A percentile compares a stretch with the other conserved stretches of the same genome.
Conservation (phyloP, 2,888 invertebrate species). For the Ernsta delagoae region DNA sequence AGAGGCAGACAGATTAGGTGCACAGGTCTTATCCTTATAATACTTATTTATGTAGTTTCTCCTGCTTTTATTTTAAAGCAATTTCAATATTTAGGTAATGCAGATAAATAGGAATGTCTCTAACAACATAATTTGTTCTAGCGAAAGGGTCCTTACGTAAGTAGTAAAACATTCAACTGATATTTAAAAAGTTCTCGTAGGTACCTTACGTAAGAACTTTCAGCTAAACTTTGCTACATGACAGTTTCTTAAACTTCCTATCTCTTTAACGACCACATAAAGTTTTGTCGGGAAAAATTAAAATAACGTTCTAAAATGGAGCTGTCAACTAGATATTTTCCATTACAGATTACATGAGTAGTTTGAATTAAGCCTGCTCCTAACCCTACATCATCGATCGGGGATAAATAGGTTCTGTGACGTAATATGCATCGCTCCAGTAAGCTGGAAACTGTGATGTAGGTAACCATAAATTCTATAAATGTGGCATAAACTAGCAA, state of each 20-base stretch:
- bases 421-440: constrained; percentile 2
- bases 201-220: background rate
- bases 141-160: too few relatives aligned
- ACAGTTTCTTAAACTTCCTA: constrained; percentile 8
- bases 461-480: background rate
- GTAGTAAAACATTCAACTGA: background rate
- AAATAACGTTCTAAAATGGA: background rate
- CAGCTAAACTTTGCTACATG: constrained; percentile 2
- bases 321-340: too few relatives aligned
- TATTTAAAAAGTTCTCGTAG: constrained; percentile 4
- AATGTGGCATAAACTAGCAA: background rate
- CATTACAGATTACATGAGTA: background rate
- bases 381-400: background rate
- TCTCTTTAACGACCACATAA: background rate
- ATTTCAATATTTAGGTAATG: too few relatives aligned
- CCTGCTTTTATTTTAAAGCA: too few relatives aligned
- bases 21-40: too few relatives aligned
- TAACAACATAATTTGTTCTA: too few relatives aligned
- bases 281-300: too few relatives aligned
- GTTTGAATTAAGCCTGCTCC: background rate
- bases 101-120: too few relatives aligned
- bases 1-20: too few relatives aligned
- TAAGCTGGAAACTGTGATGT: constrained; percentile 5
- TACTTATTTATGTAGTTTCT: too few relatives aligned
- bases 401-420: background rate